A percentile compares a stretch with the other conserved stretches of the same genome.
phyloP scores from a whole-genome alignment of 2,797 vertebrate genomes.

The Spheniscus humboldti region DNA sequence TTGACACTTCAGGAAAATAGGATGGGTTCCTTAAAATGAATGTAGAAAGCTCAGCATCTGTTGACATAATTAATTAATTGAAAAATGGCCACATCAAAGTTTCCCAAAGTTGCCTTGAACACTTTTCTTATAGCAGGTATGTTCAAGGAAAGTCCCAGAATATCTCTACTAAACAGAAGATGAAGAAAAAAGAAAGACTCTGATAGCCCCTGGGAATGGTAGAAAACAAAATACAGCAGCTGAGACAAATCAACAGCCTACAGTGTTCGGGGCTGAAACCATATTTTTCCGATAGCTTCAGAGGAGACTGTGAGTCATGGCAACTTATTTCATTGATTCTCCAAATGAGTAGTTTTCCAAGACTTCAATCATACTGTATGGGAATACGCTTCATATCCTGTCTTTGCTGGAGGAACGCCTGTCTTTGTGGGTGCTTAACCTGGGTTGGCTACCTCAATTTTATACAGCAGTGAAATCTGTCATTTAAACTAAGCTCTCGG shows the following conservation, averaged over 20 bases:
- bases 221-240: not conserved
- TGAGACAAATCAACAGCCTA: not conserved
- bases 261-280: not conserved
- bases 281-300: not conserved
- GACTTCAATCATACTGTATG: not conserved
- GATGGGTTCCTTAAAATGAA: not conserved
- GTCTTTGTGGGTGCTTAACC: not conserved
- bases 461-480: not conserved
- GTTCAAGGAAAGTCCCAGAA: not conserved
- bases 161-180: not conserved
- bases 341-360: not conserved
- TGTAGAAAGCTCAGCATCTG: not conserved
- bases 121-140: not conserved
- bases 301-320: not conserved
- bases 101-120: not conserved
- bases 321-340: not conserved
- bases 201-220: rapidly evolving
- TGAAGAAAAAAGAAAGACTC: not conserved
- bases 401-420: not conserved
- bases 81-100: not conserved
- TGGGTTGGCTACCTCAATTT: not conserved
- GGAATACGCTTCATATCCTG: not conserved
- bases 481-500: not conserved
- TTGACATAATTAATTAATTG: not conserved
- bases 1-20: not conserved